Evolutionary conservation across 1,140 invertebrate genomes (phyloP).

Genomic region (Portunus trituberculatus): DNA sequence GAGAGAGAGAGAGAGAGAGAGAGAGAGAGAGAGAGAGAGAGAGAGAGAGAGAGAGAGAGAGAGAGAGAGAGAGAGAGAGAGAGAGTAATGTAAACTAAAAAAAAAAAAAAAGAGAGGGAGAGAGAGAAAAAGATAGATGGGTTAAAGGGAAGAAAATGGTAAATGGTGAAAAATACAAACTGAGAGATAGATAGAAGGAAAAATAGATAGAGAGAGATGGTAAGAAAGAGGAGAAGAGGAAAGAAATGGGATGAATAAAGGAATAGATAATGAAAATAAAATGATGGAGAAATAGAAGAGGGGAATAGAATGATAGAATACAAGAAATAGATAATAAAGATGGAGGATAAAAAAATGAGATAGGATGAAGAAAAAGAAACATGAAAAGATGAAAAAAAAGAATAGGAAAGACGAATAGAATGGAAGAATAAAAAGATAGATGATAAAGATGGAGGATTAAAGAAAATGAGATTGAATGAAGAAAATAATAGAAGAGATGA

Average conservation of each 20-base stretch:
- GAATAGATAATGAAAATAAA: too few relatives aligned
- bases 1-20: background rate
- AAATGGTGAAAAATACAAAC: background rate
- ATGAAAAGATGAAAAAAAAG: background rate
- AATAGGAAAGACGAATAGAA: background rate
- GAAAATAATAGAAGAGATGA: too few relatives aligned
- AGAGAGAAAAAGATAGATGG: background rate
- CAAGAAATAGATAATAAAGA: background rate
- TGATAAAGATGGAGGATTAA: too few relatives aligned
- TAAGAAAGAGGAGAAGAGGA: conserved; percentile 4
- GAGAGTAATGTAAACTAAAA: background rate
- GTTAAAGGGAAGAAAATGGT: background rate
- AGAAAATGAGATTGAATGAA: too few relatives aligned
- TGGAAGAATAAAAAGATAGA: too few relatives aligned
- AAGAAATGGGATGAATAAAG: background rate
- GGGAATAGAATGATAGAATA: background rate
- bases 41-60: background rate
- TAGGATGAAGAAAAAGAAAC: background rate
- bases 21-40: too few relatives aligned
- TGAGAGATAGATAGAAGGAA: too few relatives aligned
- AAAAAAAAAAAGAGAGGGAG: too few relatives aligned
- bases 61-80: too few relatives aligned
- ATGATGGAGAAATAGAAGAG: background rate
- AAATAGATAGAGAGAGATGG: background rate
- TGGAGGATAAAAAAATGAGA: background rate